A percentile compares a stretch with the other conserved stretches of the same genome.
phyloP scores from a whole-genome alignment of 2,888 invertebrate species.

The Itoplectis maculator region DNA sequence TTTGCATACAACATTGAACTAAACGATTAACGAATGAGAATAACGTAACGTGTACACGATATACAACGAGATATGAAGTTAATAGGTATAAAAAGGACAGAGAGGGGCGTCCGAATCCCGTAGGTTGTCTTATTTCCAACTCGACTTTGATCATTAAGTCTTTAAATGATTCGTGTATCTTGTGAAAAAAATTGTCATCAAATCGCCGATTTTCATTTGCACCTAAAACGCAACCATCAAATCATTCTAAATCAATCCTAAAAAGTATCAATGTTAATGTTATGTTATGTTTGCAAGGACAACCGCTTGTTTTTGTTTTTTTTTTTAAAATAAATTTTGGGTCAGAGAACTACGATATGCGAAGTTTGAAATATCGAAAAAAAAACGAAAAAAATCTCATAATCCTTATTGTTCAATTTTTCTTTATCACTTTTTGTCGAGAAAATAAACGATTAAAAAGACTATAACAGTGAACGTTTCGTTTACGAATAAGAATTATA shows the following conservation, averaged over 20 bases:
- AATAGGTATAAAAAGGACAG: slow-evolving; percentile 28
- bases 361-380: too few relatives aligned
- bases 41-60: slow-evolving; percentile 41
- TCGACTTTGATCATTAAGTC: neutral
- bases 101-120: slow-evolving; percentile 1
- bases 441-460: neutral
- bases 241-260: too few relatives aligned
- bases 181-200: too few relatives aligned
- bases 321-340: too few relatives aligned
- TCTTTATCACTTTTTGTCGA: neutral
- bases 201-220: too few relatives aligned
- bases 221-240: too few relatives aligned
- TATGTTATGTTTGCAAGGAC: too few relatives aligned
- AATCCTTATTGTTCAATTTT: neutral
- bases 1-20: slow-evolving; percentile 59
- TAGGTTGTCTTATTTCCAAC: neutral
- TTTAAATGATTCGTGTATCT: too few relatives aligned
- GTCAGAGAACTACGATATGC: too few relatives aligned
- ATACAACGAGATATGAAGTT: slow-evolving; percentile 34
- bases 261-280: too few relatives aligned
- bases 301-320: too few relatives aligned
- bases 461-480: slow-evolving; percentile 1
- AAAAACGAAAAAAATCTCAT: too few relatives aligned
- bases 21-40: slow-evolving; percentile 51
- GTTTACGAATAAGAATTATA: slow-evolving; percentile 10